Base-by-base conservation (phyloP, 2,113 vertebrate species). In the Neolamprologus hecqui region DNA sequence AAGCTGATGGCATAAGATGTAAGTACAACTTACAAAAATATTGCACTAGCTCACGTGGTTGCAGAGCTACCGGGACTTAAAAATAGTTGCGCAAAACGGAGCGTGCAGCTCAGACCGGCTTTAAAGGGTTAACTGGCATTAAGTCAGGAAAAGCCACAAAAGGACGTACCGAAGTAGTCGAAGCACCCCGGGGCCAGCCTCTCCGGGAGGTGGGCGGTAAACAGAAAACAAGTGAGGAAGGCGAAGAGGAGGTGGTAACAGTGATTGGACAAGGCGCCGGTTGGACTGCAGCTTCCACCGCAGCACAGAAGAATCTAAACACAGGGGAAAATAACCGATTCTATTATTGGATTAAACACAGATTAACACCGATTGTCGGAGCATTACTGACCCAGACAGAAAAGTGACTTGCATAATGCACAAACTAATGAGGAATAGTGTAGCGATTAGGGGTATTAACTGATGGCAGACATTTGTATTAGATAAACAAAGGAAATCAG, bases 151-250 rank as follows among this genome's bases (percentile, higher is more conserved):
- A 49, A 17, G 11, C 21, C 28, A 19, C 2, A 0, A 40, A n/a
- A 21, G 65, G 26, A 88, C 91, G 4, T 94, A 97, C 96, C 96
- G 7, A 96, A 90, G 93, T 96, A 97, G 94, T 97, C 97, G 4
- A 97, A 97, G 92, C 96, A 95, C 1, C 97, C 97, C 0, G 97
- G 97, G 1, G 97, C 97, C 93, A 97, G 88, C 58, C 96, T 95
- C 94, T 97, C 92, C 0, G 97, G 97, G 14, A 97, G 93, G 87
- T 97, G 97, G 7, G 96, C 94, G 1, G 97, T 92, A 7, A 97
- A 97, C 77, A 97, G 96, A 95, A 97, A 97, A 57, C 96, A 92
- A 13, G 97, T 96, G 93, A 97, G 96, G 84, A 97, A 90, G 1
- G 95, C 97, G 1, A 97, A 96, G 86, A 97, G 68, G n/a, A 97